Conservation (phyloP, 1,140 invertebrate species). For the Heliothis virescens region DNA sequence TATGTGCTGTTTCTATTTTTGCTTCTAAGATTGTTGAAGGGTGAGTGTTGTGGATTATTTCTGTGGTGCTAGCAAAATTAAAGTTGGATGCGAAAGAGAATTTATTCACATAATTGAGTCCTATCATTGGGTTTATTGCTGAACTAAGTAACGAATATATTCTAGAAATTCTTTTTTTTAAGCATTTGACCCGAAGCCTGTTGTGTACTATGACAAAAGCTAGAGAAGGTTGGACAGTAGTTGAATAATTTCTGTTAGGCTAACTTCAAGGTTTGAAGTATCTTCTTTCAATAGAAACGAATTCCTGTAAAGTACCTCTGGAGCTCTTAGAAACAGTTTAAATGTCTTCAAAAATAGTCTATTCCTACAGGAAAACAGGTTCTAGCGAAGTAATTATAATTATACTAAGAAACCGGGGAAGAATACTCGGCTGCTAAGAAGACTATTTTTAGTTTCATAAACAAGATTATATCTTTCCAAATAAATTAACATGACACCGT, state of each 20-base stretch:
- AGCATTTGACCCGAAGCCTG: too few species aligned
- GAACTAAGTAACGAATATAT: too few species aligned
- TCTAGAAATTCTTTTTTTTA: too few species aligned
- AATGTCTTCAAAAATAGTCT: not conserved
- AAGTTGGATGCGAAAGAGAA: too few species aligned
- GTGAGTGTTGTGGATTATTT: constrained; percentile 57
- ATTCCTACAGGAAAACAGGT: not conserved
- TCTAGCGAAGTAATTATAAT: not conserved
- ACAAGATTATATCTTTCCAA: too few species aligned
- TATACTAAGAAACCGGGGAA: not conserved
- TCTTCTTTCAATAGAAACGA: not conserved
- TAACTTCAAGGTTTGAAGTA: too few species aligned
- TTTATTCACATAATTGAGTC: too few species aligned
- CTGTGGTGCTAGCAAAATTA: too few species aligned
- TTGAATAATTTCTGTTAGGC: not conserved
- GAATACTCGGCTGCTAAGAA: too few species aligned
- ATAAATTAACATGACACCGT: not conserved
- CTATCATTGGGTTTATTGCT: too few species aligned
- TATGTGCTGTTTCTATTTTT: constrained; percentile 69
- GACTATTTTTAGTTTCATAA: too few species aligned
- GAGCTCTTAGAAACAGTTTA: not conserved
- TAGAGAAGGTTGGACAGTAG: not conserved
- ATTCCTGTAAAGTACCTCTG: not conserved
- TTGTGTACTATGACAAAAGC: too few species aligned
- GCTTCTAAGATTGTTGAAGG: constrained; percentile 71